Evolutionary conservation across 64 coral and sea anemone species (phyloP).

Genomic region (Platygyra sinensis): DNA sequence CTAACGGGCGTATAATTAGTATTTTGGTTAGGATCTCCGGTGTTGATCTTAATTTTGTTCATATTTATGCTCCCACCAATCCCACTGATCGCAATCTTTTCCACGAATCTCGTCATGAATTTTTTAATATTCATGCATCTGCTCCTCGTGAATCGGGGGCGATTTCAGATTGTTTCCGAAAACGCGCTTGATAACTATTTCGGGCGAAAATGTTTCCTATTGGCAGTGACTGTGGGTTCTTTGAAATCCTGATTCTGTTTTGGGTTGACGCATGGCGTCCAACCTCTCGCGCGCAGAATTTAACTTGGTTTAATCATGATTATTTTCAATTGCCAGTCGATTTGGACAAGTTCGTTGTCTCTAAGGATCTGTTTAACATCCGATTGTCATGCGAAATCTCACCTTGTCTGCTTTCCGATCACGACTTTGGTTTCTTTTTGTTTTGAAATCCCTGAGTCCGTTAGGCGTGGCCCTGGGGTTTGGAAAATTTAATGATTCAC

Average conservation of each 20-base stretch:
- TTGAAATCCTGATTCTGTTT: not conserved
- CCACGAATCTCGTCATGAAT: not conserved
- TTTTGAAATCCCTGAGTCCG: not conserved
- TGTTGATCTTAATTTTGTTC: no score
- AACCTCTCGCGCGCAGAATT: not conserved
- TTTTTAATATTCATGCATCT: not conserved
- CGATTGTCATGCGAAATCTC: no score
- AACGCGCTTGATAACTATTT: constrained; percentile 15
- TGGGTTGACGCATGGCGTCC: constrained; percentile 15
- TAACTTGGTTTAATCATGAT: constrained; percentile 26
- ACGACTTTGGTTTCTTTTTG: not conserved
- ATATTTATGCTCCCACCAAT: no score
- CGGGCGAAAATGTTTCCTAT: not conserved
- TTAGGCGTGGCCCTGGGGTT: not conserved
- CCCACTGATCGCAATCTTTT: not conserved
- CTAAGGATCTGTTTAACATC: no score
- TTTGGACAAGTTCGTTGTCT: no score
- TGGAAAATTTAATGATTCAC: not conserved
- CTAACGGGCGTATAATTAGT: no score
- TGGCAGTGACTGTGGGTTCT: not conserved
- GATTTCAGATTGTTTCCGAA: constrained; percentile 57
- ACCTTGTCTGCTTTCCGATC: no score
- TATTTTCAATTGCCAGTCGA: no score
- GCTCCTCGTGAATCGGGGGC: not conserved
- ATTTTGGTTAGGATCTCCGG: no score